phyloP scores from a whole-genome alignment of 2,888 invertebrate genomes.

The Drosophila birchii region DNA sequence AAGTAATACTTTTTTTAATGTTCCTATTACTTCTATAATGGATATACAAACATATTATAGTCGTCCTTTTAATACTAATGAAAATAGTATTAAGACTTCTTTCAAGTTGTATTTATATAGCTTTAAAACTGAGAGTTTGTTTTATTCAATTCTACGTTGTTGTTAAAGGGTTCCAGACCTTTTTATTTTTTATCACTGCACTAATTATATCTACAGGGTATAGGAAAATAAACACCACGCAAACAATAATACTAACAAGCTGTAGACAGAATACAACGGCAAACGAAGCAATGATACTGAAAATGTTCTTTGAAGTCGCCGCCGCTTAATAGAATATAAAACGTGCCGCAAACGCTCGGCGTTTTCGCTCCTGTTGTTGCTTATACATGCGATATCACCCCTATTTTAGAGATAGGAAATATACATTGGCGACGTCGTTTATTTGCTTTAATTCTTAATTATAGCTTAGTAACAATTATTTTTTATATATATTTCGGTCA shows the following conservation, averaged over 20 bases:
- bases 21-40: too few relatives aligned
- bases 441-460: slow-evolving; percentile 9
- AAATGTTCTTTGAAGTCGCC: slow-evolving; percentile 75
- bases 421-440: slow-evolving; percentile 1
- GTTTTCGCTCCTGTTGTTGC: slow-evolving; percentile 40
- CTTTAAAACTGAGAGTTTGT: not conserved
- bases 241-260: slow-evolving; percentile 50
- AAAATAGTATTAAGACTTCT: too few relatives aligned
- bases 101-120: too few relatives aligned
- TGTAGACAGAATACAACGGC: slow-evolving; percentile 46
- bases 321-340: slow-evolving; percentile 72
- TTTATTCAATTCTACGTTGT: not conserved
- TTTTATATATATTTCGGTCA: not conserved
- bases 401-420: slow-evolving; percentile 11
- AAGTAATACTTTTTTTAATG: too few relatives aligned
- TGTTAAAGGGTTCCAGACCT: not conserved
- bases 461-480: not conserved
- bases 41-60: too few relatives aligned
- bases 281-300: slow-evolving; percentile 65
- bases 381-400: slow-evolving; percentile 12
- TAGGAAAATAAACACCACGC: slow-evolving; percentile 33
- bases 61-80: too few relatives aligned
- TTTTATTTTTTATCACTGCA: not conserved
- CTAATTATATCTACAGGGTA: slow-evolving; percentile 19
- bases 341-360: slow-evolving; percentile 67